A percentile compares a stretch with the other conserved stretches of the same genome.
Conservation (phyloP, 2,797 vertebrate genomes). For the Chelonia mydas region DNA sequence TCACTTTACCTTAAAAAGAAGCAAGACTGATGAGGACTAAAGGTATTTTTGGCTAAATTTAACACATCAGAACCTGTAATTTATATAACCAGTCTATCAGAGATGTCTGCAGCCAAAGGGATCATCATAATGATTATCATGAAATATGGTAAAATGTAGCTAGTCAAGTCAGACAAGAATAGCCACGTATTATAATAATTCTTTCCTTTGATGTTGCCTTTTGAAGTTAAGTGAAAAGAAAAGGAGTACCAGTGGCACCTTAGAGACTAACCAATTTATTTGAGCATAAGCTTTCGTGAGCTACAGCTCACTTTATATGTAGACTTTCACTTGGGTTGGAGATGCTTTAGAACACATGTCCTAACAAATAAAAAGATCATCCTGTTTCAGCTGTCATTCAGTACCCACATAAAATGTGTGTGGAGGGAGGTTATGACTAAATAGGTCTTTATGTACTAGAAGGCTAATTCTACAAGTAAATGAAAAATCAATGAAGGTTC, state of each 20-base stretch:
- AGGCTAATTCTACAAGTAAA: background rate
- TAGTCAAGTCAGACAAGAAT: background rate
- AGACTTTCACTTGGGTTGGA: background rate
- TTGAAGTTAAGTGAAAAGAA: background rate
- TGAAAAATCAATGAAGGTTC: background rate
- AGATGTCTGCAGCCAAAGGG: background rate
- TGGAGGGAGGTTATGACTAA: background rate
- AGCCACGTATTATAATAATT: background rate
- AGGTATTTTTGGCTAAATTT: background rate
- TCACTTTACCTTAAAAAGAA: background rate
- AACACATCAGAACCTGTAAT: background rate
- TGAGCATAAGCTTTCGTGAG: too few species aligned
- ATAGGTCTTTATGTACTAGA: background rate
- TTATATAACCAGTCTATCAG: background rate
- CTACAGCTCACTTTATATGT: background rate
- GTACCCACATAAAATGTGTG: background rate
- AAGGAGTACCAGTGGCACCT: too few species aligned
- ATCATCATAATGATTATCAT: background rate
- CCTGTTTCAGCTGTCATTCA: background rate
- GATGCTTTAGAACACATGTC: background rate
- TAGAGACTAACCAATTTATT: too few species aligned
- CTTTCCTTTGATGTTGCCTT: background rate
- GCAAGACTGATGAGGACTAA: conserved; percentile 18
- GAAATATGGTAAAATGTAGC: background rate
- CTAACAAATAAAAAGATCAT: background rate